Base-by-base conservation (phyloP, 2,888 invertebrate species). In the Liposcelis brunnea region DNA sequence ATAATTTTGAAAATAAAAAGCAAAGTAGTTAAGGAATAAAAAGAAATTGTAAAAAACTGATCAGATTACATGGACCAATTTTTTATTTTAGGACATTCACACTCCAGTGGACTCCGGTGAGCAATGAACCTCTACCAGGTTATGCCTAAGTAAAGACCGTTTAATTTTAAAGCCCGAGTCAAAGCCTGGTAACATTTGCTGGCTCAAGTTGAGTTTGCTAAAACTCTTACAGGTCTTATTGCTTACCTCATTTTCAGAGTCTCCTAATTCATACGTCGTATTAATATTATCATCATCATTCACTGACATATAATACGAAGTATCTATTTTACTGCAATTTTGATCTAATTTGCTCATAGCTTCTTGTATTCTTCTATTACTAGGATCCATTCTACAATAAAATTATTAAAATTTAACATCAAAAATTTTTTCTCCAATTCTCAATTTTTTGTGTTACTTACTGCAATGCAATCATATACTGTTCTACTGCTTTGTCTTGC, bases 401-500 rank as follows among this genome's bases (percentile, higher is more conserved):
- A 21, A 31, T 26, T 36, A 45, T 21, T 4, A 19, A 16, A 2
- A 19, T 43, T 35, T 11, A 16, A n/a, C n/a, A n/a, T n/a, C 18
- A 46, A 2, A 31, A 26, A 45, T 34, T n/a, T 34, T 6, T 18
- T 14, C 8, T 5, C 37, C 21, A 49, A 14, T 26, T 33, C n/a
- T 42, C 14, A 37, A 8, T 40, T 45, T 34, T 34, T 21, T 18
- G 32, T n/a, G n/a, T n/a, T n/a, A 19, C 60, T 58, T 61, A 76
- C 75, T 72, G 72, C 18, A 79, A 61, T 2, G 79, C 77, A 51
- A 72, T 68, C 43, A 68, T 72, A 58, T 75, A 80, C 56, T 79
- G 77, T 52, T 77, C 71, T 46, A 78, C 66, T 18, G 80, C 80
- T 53, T 77, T 77, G 43, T 76, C 75, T 48, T 75, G 73, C 52